Conservation (phyloP, 1,140 invertebrate species). For the Bombyx mandarina region DNA sequence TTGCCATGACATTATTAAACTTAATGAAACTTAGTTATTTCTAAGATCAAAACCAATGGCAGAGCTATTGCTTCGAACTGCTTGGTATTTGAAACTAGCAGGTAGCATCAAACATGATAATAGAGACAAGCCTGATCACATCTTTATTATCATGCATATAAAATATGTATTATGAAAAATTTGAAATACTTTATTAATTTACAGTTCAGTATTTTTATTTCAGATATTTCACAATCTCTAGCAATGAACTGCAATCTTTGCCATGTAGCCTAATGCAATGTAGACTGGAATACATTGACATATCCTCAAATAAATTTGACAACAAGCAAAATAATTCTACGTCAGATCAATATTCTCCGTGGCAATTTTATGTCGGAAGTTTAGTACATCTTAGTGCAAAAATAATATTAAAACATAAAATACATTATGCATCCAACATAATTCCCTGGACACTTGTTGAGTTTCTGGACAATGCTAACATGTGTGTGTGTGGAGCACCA, state of each 20-base stretch:
- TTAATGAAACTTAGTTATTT: background rate
- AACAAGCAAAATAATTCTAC: constrained; percentile 33
- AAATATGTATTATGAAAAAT: background rate
- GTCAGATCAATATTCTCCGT: constrained; percentile 37
- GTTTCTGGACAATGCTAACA: constrained; percentile 74
- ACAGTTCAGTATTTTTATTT: constrained; percentile 23
- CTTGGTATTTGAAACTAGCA: too few species aligned
- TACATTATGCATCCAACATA: constrained; percentile 71
- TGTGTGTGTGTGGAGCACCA: constrained; percentile 74
- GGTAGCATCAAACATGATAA: too few species aligned
- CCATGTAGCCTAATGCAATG: constrained; percentile 72
- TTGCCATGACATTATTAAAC: background rate
- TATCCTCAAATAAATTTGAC: constrained; percentile 71
- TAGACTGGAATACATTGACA: constrained; percentile 68
- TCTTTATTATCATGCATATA: too few species aligned
- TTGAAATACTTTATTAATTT: background rate
- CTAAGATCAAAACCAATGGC: too few species aligned
- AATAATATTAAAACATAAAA: constrained; percentile 51
- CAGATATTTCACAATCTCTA: constrained; percentile 65
- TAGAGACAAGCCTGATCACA: too few species aligned
- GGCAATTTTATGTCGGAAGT: constrained; percentile 57
- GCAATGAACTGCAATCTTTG: constrained; percentile 69
- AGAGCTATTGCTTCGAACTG: too few species aligned
- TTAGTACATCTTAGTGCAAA: constrained; percentile 43
- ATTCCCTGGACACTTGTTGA: constrained; percentile 74